Conservation (phyloP, 2,888 invertebrate species). For the Pomacea canaliculata region DNA sequence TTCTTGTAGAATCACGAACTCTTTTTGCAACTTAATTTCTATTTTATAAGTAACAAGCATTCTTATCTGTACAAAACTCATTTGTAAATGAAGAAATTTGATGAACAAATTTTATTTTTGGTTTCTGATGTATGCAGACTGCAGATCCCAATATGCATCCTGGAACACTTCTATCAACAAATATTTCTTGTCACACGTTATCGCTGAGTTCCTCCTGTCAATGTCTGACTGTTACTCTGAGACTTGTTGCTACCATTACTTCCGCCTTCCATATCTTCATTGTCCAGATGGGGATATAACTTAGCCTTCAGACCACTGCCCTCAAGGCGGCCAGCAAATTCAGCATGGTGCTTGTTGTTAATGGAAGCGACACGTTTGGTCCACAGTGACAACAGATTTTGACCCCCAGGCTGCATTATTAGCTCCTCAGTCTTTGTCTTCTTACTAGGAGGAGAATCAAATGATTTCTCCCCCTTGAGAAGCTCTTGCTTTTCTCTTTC, state of each 20-base stretch:
- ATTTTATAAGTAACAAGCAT: no score
- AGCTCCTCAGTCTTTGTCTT: slow-evolving; percentile 56
- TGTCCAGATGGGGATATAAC: slow-evolving; percentile 61
- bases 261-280: slow-evolving; percentile 26
- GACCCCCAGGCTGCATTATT: slow-evolving; percentile 50
- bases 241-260: no score
- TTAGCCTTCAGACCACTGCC: slow-evolving; percentile 53
- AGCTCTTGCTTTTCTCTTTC: slow-evolving; percentile 61
- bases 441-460: slow-evolving; percentile 60
- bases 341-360: slow-evolving; percentile 73
- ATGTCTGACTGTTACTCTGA: no score
- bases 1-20: no score
- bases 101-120: no score
- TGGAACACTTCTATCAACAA: no score
- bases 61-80: no score
- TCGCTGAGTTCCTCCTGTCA: no score
- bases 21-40: no score
- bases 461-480: slow-evolving; percentile 45
- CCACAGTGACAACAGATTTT: slow-evolving; percentile 77
- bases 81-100: no score
- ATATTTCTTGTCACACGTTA: neutral
- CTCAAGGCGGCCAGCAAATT: slow-evolving; percentile 75
- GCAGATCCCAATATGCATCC: no score
- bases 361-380: slow-evolving; percentile 73
- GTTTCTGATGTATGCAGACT: no score